Conservation (phyloP, 2,113 vertebrate genomes). For the Triplophysa rosa region DNA sequence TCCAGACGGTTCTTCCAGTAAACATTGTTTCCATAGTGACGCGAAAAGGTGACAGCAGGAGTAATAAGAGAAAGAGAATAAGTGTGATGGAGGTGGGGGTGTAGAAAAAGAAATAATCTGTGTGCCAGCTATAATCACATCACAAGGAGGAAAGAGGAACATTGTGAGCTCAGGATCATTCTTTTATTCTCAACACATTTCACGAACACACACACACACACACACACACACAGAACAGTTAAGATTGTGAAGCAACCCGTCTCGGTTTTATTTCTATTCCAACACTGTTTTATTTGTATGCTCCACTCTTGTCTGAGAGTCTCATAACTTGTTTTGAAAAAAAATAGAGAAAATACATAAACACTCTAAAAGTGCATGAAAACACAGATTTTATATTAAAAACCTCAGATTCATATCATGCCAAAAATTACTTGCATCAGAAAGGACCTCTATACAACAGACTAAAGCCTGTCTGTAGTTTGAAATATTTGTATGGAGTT, state of each 20-base stretch:
- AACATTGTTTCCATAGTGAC: constrained; percentile 59
- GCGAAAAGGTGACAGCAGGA: constrained; percentile 52
- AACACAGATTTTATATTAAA: not conserved
- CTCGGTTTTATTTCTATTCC: constrained; percentile 35
- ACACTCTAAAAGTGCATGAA: constrained; percentile 13
- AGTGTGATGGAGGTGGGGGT: not conserved
- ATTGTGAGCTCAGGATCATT: constrained; percentile 17
- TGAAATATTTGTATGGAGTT: constrained; percentile 1
- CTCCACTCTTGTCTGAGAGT: constrained; percentile 5
- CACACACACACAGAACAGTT: constrained; percentile 56
- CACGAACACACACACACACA: constrained; percentile 20
- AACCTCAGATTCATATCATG: not conserved
- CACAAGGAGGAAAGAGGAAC: constrained; percentile 32
- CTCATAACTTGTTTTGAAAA: constrained; percentile 2
- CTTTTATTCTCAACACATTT: constrained; percentile 32
- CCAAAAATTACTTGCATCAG: not conserved
- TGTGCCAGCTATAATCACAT: constrained; percentile 33
- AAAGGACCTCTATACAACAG: not conserved
- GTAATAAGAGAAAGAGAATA: constrained; percentile 42
- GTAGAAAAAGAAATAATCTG: constrained; percentile 20
- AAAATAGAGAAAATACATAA: constrained; percentile 17
- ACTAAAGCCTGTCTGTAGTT: not conserved
- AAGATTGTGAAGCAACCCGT: constrained; percentile 52
- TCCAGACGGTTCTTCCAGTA: constrained; percentile 37
- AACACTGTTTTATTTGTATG: not conserved